These are phyloP conservation scores for Papilio polytes DNA, from an alignment of 1,140 invertebrate species.

Conservation along the genomic window DNA sequence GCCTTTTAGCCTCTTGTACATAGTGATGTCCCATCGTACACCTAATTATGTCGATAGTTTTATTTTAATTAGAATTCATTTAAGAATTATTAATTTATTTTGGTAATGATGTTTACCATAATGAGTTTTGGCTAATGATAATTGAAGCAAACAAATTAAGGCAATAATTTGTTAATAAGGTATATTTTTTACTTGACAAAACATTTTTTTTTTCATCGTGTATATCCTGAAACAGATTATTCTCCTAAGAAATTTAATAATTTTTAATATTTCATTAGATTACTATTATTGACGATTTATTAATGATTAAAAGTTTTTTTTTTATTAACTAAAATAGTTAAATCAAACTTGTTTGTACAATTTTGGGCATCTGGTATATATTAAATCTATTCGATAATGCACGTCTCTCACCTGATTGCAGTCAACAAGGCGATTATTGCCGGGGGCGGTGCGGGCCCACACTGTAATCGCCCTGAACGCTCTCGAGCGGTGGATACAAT, in stretches of 20 bases:
- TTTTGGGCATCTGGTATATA: background rate
- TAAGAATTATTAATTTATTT: background rate
- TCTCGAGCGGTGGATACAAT: constrained; percentile 55
- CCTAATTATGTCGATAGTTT: constrained; percentile 44
- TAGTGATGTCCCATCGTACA: constrained; percentile 44
- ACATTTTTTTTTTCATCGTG: background rate
- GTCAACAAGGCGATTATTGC: constrained; percentile 64
- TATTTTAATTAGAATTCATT: background rate
- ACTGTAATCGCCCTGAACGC: constrained; percentile 56
- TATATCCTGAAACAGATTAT: background rate
- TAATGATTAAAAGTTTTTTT: background rate
- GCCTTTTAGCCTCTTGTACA: constrained; percentile 48
- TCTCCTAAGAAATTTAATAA: no score
- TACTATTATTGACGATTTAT: background rate
- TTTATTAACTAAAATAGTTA: no score
- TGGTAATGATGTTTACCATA: background rate
- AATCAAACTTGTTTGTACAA: background rate
- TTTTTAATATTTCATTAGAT: no score
- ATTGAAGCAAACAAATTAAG: background rate
- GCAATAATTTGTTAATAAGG: background rate
- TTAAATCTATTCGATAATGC: constrained; percentile 46
- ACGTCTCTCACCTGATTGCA: constrained; percentile 41
- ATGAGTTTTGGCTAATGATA: background rate
- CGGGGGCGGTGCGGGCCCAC: constrained; percentile 54
- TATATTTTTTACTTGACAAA: background rate